These are phyloP conservation scores for Drosophila ogumai DNA, from an alignment of 1,140 invertebrate genomes.

Conservation along the genomic window DNA sequence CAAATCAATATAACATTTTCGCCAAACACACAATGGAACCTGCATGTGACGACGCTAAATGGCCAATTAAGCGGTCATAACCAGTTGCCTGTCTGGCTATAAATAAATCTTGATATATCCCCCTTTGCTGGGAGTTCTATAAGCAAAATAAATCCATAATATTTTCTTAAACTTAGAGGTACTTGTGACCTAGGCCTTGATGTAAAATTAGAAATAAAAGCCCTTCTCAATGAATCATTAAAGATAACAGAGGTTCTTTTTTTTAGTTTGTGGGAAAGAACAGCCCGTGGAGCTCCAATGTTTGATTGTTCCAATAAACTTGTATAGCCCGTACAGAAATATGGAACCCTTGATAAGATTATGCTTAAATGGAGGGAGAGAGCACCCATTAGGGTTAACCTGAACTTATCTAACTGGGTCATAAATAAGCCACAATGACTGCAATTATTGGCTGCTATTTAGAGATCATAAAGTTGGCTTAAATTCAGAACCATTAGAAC, in stretches of 20 bases:
- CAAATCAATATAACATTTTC: slow-evolving; percentile 9
- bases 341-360: slow-evolving; percentile 21
- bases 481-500: background rate
- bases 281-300: too few species aligned
- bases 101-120: slow-evolving; percentile 39
- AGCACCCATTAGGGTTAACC: background rate
- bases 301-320: slow-evolving; percentile 22
- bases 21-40: slow-evolving; percentile 26
- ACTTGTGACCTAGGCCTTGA: slow-evolving; percentile 4
- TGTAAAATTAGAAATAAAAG: background rate
- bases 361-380: background rate
- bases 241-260: slow-evolving; percentile 3
- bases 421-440: slow-evolving; percentile 20
- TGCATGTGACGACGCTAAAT: slow-evolving; percentile 38
- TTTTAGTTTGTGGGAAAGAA: background rate
- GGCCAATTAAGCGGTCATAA: slow-evolving; percentile 43
- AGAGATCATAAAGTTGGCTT: background rate
- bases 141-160: slow-evolving; percentile 18
- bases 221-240: slow-evolving; percentile 4
- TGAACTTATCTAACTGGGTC: slow-evolving; percentile 44
- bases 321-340: slow-evolving; percentile 23
- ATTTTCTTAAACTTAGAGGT: background rate
- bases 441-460: background rate
- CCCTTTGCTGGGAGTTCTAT: background rate
- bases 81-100: slow-evolving; percentile 43